A percentile compares a stretch with the other conserved stretches of the same genome.
Conservation (phyloP, 2,113 vertebrate species). For the Mungos mungo region DNA sequence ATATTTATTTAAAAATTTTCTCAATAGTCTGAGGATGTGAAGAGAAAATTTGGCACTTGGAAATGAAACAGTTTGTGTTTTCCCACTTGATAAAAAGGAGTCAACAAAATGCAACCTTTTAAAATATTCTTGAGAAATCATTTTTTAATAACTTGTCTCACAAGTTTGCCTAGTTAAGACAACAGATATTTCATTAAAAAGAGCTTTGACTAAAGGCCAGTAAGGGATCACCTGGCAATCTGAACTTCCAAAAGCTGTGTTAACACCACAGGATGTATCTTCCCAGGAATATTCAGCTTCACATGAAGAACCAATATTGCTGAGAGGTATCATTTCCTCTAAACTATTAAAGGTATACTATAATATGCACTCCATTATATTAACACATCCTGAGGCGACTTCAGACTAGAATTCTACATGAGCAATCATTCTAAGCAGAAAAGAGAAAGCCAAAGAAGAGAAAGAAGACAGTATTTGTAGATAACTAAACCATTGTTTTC, state of each 20-base stretch:
- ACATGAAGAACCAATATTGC: neutral
- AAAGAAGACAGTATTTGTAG: neutral
- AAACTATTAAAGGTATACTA: neutral
- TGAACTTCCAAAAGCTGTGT: neutral
- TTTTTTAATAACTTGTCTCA: neutral
- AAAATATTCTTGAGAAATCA: conserved; percentile 14
- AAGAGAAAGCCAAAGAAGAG: neutral
- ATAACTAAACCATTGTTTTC: neutral
- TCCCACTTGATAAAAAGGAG: neutral
- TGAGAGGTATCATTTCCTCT: conserved; percentile 19
- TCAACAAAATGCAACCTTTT: neutral
- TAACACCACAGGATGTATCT: neutral
- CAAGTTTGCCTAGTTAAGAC: neutral
- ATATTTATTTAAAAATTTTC: neutral
- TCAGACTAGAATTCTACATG: neutral
- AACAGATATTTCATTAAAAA: conserved; percentile 48
- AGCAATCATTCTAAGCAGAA: neutral
- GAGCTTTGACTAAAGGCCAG: neutral
- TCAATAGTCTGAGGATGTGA: neutral
- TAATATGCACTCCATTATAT: conserved; percentile 7
- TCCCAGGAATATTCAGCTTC: neutral
- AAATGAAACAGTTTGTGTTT: neutral
- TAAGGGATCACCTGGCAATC: neutral
- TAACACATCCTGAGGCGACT: neutral
- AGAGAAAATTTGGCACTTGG: neutral